Evolutionary conservation across 2,113 vertebrate genomes (phyloP).

Genomic region (Alosa alosa): DNA sequence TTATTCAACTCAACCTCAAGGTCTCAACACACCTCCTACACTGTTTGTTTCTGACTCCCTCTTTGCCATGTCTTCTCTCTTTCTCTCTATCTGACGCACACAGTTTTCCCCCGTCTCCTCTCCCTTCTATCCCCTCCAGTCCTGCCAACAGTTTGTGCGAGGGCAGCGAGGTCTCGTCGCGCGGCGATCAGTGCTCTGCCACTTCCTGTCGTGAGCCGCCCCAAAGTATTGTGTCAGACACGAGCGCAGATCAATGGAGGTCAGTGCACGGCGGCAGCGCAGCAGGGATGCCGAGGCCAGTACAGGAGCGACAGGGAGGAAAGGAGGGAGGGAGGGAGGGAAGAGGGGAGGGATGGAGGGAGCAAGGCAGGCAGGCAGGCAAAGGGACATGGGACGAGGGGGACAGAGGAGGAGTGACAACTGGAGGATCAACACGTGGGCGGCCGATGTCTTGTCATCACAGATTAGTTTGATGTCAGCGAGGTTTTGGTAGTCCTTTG

Average conservation of each 20-base stretch:
- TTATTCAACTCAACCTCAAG: background rate
- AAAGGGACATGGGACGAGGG: background rate
- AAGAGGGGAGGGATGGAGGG: background rate
- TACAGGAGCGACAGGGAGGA: background rate
- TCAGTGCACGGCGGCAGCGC: conserved; percentile 40
- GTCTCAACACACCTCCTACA: background rate
- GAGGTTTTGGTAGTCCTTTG: background rate
- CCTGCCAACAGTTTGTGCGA: conserved; percentile 28
- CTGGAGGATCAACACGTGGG: background rate
- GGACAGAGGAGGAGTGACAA: background rate
- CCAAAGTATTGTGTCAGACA: conserved; percentile 55
- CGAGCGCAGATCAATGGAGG: conserved; percentile 59
- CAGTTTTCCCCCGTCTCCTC: background rate
- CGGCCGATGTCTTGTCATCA: background rate
- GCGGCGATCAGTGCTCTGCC: conserved; percentile 23
- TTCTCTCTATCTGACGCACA: background rate
- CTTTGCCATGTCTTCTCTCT: background rate
- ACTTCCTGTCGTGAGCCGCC: conserved; percentile 37
- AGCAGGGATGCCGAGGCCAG: background rate
- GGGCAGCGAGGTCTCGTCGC: conserved; percentile 36
- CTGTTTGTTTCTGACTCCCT: background rate
- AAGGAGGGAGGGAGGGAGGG: background rate
- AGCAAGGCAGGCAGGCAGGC: background rate
- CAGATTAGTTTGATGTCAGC: background rate
- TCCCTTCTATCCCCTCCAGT: background rate